A percentile compares a stretch with the other conserved stretches of the same genome.
phyloP scores from a whole-genome alignment of 1,140 invertebrate species.

The Drosophila ercepeae region DNA sequence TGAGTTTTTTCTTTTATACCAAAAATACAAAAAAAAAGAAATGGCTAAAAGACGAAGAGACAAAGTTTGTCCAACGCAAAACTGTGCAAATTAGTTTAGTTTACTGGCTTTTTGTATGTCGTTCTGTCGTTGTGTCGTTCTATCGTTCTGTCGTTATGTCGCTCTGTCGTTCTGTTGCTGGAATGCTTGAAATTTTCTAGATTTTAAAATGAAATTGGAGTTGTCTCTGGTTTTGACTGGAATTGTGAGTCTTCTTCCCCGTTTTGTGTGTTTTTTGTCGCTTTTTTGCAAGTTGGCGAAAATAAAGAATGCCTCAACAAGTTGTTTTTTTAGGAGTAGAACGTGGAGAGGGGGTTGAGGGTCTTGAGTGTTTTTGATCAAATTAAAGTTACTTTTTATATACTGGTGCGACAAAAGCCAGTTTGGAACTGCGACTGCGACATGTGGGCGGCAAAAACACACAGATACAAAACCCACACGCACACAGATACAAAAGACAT shows the following conservation, averaged over 20 bases:
- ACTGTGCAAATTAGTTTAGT: conserved; percentile 79
- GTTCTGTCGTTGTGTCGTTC: conserved; percentile 6
- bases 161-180: conserved; percentile 19
- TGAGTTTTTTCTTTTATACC: conserved; percentile 55
- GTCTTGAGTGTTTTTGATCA: conserved; percentile 37
- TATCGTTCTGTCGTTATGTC: conserved; percentile 3
- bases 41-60: conserved; percentile 16
- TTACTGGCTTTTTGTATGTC: conserved; percentile 32
- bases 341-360: neutral
- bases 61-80: conserved; percentile 67
- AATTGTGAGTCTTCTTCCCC: neutral
- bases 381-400: conserved; percentile 66
- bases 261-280: conserved; percentile 4
- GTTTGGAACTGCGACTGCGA: conserved; percentile 41
- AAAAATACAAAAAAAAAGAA: conserved; percentile 19
- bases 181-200: conserved; percentile 64
- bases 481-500: conserved; percentile 31
- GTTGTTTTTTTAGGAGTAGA: conserved; percentile 23
- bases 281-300: conserved; percentile 33
- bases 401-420: conserved; percentile 34
- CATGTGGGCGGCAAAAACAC: conserved; percentile 53
- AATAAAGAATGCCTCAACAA: conserved; percentile 66
- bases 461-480: conserved; percentile 23
- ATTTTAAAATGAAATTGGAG: conserved; percentile 31
- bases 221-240: conserved; percentile 7